Percentiles rank a stretch among this genome's conserved stretches.
phyloP scores from a whole-genome alignment of 2,888 invertebrate species.

The Cactoblastis cactorum region DNA sequence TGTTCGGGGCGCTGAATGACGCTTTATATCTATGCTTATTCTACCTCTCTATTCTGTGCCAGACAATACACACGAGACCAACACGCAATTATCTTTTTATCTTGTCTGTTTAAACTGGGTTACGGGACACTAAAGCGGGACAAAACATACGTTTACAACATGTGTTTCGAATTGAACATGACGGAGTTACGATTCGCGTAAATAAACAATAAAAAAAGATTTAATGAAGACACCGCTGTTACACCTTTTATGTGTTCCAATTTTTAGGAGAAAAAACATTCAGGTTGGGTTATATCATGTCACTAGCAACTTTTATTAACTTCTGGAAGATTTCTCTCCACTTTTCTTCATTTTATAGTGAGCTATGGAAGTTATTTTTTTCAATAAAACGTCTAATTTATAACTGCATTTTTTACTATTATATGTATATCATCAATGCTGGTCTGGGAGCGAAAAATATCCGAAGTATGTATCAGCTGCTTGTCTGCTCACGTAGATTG shows the following conservation, averaged over 20 bases:
- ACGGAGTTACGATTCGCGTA: constrained; percentile 12
- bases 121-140: constrained; percentile 43
- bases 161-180: constrained; percentile 12
- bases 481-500: no score
- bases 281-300: neutral
- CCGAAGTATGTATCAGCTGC: no score
- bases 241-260: constrained; percentile 9
- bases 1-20: no score
- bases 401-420: no score
- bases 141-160: constrained; percentile 9
- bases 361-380: no score
- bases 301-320: neutral
- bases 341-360: no score
- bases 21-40: neutral
- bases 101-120: constrained; percentile 33
- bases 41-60: neutral
- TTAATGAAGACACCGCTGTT: constrained; percentile 9
- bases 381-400: no score
- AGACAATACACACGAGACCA: neutral
- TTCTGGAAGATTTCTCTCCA: neutral
- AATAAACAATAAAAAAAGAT: constrained; percentile 12
- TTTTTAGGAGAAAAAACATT: neutral
- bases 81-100: constrained; percentile 1
- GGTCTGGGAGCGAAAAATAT: no score
- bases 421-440: no score